These are phyloP conservation scores for Phainopepla nitens DNA, from an alignment of 2,113 vertebrate species.

Conservation along the genomic window DNA sequence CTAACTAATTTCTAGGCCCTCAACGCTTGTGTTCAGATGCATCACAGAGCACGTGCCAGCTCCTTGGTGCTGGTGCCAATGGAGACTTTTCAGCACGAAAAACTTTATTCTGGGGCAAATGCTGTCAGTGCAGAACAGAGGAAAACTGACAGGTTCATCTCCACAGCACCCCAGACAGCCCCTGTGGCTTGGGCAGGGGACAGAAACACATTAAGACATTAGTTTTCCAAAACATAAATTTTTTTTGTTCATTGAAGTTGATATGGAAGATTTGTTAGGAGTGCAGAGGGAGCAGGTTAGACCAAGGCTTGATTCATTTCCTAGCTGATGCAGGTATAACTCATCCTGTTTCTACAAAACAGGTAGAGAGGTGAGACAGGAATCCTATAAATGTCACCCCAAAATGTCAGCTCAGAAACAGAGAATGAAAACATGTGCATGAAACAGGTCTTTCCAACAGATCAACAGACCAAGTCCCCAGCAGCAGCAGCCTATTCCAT, in stretches of 20 bases:
- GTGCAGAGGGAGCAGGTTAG: not conserved
- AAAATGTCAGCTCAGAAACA: not conserved
- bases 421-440: not conserved
- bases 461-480: not conserved
- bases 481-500: not conserved
- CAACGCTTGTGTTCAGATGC: not conserved
- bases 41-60: accelerated
- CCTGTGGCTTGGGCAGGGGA: not conserved
- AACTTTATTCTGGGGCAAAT: not conserved
- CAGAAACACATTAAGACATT: not conserved
- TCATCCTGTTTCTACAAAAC: not conserved
- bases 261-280: not conserved
- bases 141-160: not conserved
- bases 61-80: not conserved
- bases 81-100: not conserved
- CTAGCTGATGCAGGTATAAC: not conserved
- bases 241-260: not conserved
- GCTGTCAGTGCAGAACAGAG: not conserved
- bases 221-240: not conserved
- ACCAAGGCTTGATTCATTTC: not conserved
- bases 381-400: not conserved
- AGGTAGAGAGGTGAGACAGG: not conserved
- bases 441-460: not conserved
- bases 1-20: not conserved
- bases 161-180: not conserved